Percentiles rank a stretch among this genome's conserved stretches.
These are phyloP conservation scores for Drosophila monieri DNA, from an alignment of 2,888 invertebrate species.

Conservation along the genomic window DNA sequence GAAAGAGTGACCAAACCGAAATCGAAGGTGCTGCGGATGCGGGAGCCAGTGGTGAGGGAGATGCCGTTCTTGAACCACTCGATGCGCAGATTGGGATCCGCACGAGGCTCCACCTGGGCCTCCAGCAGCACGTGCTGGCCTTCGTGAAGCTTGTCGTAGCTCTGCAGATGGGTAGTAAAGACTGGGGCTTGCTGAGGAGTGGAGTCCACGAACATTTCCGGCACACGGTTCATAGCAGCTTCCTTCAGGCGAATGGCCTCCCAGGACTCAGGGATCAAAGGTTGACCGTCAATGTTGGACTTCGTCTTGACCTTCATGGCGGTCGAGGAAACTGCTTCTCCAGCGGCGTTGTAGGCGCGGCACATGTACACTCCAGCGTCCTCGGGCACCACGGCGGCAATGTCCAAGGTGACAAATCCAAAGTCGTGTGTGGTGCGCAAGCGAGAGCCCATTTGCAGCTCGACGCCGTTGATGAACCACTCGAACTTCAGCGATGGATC, in stretches of 20 bases:
- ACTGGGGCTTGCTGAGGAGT: slow-evolving; percentile 96
- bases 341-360: slow-evolving; percentile 96
- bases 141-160: slow-evolving; percentile 92
- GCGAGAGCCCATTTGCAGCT: slow-evolving; percentile 95
- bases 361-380: slow-evolving; percentile 97
- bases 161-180: slow-evolving; percentile 96
- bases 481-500: slow-evolving; percentile 96
- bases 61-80: slow-evolving; percentile 98
- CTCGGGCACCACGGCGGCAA: slow-evolving; percentile 93
- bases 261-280: slow-evolving; percentile 95
- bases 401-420: slow-evolving; percentile 96
- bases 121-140: slow-evolving; percentile 94
- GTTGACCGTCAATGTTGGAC: slow-evolving; percentile 91
- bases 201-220: slow-evolving; percentile 93
- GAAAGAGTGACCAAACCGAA: slow-evolving; percentile 97
- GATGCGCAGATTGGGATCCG: slow-evolving; percentile 93
- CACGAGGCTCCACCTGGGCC: slow-evolving; percentile 95
- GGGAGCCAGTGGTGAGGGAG: slow-evolving; percentile 92
- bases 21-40: slow-evolving; percentile 97
- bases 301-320: slow-evolving; percentile 94
- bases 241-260: slow-evolving; percentile 95
- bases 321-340: slow-evolving; percentile 96
- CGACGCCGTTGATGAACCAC: slow-evolving; percentile 98
- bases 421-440: slow-evolving; percentile 97
- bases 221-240: slow-evolving; percentile 95